Evolutionary conservation across 2,888 invertebrate genomes (phyloP).

Genomic region (Seira sanloemensis): DNA sequence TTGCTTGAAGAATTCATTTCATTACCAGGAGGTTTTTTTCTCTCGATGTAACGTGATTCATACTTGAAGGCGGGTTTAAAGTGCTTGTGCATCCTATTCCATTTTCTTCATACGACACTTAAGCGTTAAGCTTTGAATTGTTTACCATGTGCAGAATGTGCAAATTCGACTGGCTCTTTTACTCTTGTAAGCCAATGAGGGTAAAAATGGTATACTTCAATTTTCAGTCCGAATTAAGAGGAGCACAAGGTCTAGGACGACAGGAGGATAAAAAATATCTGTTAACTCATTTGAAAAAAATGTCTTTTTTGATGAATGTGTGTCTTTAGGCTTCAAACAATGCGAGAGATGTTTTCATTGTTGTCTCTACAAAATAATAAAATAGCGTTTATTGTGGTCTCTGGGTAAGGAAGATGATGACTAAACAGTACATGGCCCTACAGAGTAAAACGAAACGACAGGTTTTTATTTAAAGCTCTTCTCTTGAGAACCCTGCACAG

Average conservation of each 20-base stretch:
- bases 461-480: neutral
- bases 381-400: neutral
- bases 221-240: neutral
- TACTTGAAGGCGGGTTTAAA: too few relatives aligned
- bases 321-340: neutral
- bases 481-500: neutral
- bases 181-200: neutral
- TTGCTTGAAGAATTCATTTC: neutral
- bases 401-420: neutral
- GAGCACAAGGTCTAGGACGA: conserved; percentile 40
- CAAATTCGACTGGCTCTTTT: neutral
- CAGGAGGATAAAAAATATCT: neutral
- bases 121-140: neutral
- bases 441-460: neutral
- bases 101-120: neutral
- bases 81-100: neutral
- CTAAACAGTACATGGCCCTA: neutral
- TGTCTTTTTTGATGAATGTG: neutral
- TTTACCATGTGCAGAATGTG: neutral
- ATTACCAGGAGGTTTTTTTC: too few relatives aligned
- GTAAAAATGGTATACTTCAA: neutral
- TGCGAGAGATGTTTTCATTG: neutral
- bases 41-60: too few relatives aligned
- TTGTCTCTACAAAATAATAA: too few relatives aligned
- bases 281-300: neutral